Evolutionary conservation across 2,797 vertebrate genomes (phyloP), one percentile per base, ranked within the genome.

Genomic region (Hyperoplus immaculatus): DNA sequence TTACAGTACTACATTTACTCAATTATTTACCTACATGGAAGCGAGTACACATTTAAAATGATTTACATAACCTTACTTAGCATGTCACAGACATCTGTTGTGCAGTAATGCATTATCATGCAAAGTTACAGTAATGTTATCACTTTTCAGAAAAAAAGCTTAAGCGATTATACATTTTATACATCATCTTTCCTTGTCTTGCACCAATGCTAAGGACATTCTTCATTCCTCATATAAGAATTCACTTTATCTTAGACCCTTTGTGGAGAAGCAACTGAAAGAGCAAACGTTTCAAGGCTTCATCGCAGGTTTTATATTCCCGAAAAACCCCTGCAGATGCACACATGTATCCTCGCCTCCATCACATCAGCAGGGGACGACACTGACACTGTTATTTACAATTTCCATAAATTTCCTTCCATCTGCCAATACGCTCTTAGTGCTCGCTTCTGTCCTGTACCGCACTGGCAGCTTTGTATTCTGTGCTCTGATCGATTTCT

Each of bases 401-500:
- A 63, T 72, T 63, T 56, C 77, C 56, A 51, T 75, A 63, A 65
- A 83, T 74, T 50, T 29, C 21, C 18, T 14, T 3, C 16, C 14
- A 39, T 47, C 51, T 8, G 9, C 61, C 62, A 61, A 55, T 55
- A 50, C 29, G 21, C 54, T 67, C 18, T 55, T 21, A 29, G 57
- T 15, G 11, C 69, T 60, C 15, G 45, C 56, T 54, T 68, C 58
- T n/a, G n/a, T 66, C 41, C 69, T 75, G 29, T 29, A 29, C 29
- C 29, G 29, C 29, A 3, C 29, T 29, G 36, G 53, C 80, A 72
- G 69, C 55, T 90, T 82, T 86, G 72, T 77, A 89, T 85, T 86
- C 76, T 2, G 50, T 70, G 70, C 78, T 79, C 85, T 83, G 67
- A 93, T 92, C 73, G 76, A 87, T 87, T 80, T 72, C 51, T 53